Conservation (phyloP, 2,888 invertebrate genomes). For the Uloborus plumipes region DNA sequence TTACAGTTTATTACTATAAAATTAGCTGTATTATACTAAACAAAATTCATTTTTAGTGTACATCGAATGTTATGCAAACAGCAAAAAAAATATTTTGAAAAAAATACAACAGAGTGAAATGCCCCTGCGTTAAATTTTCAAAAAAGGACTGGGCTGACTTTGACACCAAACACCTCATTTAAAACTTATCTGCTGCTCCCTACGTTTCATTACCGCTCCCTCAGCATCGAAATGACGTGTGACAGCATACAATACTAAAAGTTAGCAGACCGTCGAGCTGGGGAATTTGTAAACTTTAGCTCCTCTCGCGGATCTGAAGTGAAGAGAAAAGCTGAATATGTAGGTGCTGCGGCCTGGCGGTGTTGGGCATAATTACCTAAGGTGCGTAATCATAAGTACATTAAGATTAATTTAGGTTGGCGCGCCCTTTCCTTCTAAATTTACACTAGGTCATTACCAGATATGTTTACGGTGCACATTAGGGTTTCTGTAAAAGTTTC, state of each 20-base stretch:
- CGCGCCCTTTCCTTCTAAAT: slow-evolving; percentile 4
- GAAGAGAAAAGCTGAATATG: not conserved
- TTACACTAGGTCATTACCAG: slow-evolving; percentile 14
- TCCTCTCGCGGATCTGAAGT: not conserved
- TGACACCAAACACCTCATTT: too few relatives aligned
- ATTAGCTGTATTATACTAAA: too few relatives aligned
- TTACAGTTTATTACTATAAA: too few relatives aligned
- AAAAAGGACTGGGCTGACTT: too few relatives aligned
- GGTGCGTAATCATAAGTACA: slow-evolving; percentile 32
- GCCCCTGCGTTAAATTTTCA: too few relatives aligned
- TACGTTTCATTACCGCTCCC: too few relatives aligned
- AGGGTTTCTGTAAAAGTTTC: not conserved
- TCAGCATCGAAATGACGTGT: too few relatives aligned
- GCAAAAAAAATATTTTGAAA: too few relatives aligned
- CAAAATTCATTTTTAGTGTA: too few relatives aligned
- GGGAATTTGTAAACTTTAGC: not conserved
- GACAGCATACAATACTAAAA: not conserved
- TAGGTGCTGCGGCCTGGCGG: not conserved
- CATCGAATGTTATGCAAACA: too few relatives aligned
- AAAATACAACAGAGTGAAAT: too few relatives aligned
- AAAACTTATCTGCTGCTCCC: too few relatives aligned
- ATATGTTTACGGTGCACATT: not conserved
- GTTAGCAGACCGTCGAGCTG: not conserved
- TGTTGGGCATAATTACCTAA: slow-evolving; percentile 21
- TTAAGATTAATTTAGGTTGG: slow-evolving; percentile 33